A percentile compares a stretch with the other conserved stretches of the same genome.
These are phyloP conservation scores for Pseudococcus longispinus DNA, from an alignment of 2,888 invertebrate species.

Conservation along the genomic window DNA sequence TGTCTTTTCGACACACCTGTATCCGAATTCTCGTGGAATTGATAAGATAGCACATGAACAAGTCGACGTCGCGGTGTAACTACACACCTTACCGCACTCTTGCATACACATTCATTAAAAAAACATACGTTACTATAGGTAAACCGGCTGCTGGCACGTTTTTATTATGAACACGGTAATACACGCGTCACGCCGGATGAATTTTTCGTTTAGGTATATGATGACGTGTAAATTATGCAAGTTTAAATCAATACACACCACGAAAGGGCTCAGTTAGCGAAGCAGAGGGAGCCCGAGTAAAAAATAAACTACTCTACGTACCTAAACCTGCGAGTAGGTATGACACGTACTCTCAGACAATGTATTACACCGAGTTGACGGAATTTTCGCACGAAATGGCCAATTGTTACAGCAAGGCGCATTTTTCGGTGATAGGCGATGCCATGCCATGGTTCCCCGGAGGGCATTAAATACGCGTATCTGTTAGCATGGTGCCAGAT, in stretches of 20 bases:
- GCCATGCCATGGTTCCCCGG: constrained; percentile 16
- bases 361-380: not conserved
- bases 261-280: not conserved
- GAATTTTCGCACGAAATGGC: constrained; percentile 25
- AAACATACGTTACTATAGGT: not conserved
- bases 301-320: not conserved
- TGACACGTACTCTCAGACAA: constrained; percentile 23
- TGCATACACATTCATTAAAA: not conserved
- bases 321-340: not conserved
- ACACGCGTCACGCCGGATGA: constrained; percentile 20
- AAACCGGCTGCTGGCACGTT: not conserved
- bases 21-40: not conserved
- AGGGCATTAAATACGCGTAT: constrained; percentile 33
- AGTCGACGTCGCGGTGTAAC: not conserved
- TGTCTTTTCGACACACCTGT: constrained; percentile 14
- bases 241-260: constrained; percentile 23
- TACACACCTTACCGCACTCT: not conserved
- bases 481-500: not conserved
- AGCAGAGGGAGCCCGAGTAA: not conserved
- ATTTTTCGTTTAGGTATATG: not conserved
- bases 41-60: not conserved
- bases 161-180: not conserved
- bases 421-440: constrained; percentile 8
- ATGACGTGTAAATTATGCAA: constrained; percentile 45
- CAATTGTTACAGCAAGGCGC: constrained; percentile 8